A percentile compares a stretch with the other conserved stretches of the same genome.
Conservation (phyloP, 2,888 invertebrate species). For the Serrognathus titanus region DNA sequence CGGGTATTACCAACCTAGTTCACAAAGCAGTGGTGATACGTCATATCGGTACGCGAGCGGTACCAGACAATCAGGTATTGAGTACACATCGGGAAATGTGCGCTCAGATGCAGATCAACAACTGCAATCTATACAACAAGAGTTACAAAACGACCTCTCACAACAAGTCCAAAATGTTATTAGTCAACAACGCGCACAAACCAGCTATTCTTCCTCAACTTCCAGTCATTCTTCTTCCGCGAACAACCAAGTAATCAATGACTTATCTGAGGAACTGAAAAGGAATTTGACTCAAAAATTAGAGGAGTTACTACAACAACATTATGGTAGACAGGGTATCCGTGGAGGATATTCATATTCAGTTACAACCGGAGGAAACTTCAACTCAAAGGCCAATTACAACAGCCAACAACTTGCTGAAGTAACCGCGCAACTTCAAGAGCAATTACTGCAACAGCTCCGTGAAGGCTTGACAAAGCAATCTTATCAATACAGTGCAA, state of each 20-base stretch:
- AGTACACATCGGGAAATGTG: slow-evolving; percentile 10
- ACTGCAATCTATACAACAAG: slow-evolving; percentile 20
- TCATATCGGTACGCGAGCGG: slow-evolving; percentile 1
- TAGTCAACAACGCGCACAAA: slow-evolving; percentile 22
- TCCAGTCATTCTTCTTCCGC: slow-evolving; percentile 22
- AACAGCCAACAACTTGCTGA: slow-evolving; percentile 32
- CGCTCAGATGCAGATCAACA: slow-evolving; percentile 4
- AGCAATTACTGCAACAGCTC: slow-evolving; percentile 39
- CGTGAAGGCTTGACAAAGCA: slow-evolving; percentile 38
- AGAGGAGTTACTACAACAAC: slow-evolving; percentile 30
- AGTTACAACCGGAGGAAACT: slow-evolving; percentile 23
- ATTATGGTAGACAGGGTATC: slow-evolving; percentile 26
- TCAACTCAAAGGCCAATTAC: slow-evolving; percentile 29
- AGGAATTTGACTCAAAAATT: slow-evolving; percentile 41
- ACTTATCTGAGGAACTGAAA: slow-evolving; percentile 41
- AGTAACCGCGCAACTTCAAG: slow-evolving; percentile 39
- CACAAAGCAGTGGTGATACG: slow-evolving; percentile 3
- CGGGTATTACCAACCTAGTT: slow-evolving; percentile 3
- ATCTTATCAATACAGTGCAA: not conserved
- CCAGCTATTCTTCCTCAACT: slow-evolving; percentile 7
- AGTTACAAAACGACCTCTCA: slow-evolving; percentile 30
- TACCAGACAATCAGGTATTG: slow-evolving; percentile 6
- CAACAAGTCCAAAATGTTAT: slow-evolving; percentile 38
- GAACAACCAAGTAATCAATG: slow-evolving; percentile 33
- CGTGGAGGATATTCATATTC: slow-evolving; percentile 29